Base-by-base conservation (phyloP, 2,888 invertebrate genomes). In the Piscicola geometra region DNA sequence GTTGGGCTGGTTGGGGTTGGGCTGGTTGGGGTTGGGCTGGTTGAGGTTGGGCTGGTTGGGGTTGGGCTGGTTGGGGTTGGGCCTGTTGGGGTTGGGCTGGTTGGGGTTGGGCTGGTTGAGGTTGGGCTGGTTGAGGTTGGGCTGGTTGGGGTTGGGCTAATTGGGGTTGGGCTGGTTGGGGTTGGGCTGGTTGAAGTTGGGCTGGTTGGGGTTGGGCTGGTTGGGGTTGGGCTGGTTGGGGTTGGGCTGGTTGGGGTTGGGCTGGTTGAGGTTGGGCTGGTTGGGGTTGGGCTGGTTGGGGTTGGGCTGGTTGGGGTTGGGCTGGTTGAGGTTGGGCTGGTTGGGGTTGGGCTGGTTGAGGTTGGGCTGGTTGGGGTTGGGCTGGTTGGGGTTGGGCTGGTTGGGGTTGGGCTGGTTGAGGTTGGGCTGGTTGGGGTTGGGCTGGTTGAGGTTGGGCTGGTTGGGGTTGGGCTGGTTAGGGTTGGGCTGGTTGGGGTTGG, bases 41-140 rank as follows among this genome's bases (percentile, higher is more conserved):
- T n/a, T 56, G n/a, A 18, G 41, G 15, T 5, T 41, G 41, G 41
- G 41, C n/a, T 18, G n/a, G 60, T n/a, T n/a, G n/a, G n/a, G n/a
- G n/a, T n/a, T n/a, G n/a, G 73, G 73, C 64, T 1, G 9, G 64
- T 73, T 15, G 0, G 60, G 25, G 60, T 56, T 56, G 60, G 60
- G 21, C 5, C 3, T 9, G 18, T 15, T n/a, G n/a, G n/a, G n/a
- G n/a, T n/a, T 5, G 41, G 15, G n/a, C n/a, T n/a, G n/a, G n/a
- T n/a, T n/a, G n/a, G n/a, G n/a, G n/a, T n/a, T n/a, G n/a, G 9
- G 21, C 5, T 5, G 60, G 21, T 9, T 56, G 21, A n/a, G 60
- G 9, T 9, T 56, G 60, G n/a, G 5, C 3, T 5, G 25, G 9
- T 5, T 56, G 60, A n/a, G 60, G 9, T 5, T 5, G 25, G 9